Conservation (phyloP, 1,140 invertebrate genomes). For the Cotesia vestalis region DNA sequence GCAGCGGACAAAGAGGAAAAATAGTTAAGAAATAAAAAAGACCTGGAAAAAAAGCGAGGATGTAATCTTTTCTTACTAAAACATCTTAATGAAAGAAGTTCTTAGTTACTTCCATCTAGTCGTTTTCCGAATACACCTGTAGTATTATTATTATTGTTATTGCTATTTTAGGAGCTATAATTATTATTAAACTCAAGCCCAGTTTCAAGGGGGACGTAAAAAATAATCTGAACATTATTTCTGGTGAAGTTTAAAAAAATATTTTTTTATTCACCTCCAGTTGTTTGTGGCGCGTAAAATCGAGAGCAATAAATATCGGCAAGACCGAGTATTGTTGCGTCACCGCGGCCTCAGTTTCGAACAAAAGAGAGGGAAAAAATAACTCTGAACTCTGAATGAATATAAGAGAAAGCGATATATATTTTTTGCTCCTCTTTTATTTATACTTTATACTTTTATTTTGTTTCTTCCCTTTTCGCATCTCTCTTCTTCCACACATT, state of each 20-base stretch:
- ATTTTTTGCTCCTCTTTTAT: neutral
- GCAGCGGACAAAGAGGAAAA: no score
- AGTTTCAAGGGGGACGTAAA: neutral
- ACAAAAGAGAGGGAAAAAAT: constrained; percentile 13
- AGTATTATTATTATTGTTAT: neutral
- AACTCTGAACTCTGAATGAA: neutral
- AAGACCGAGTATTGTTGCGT: constrained; percentile 5
- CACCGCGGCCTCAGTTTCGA: neutral
- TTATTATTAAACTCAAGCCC: neutral
- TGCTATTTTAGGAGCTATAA: no score
- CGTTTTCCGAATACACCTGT: neutral
- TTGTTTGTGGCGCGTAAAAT: constrained; percentile 12
- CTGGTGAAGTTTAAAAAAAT: no score
- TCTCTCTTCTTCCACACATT: no score
- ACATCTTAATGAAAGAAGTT: constrained; percentile 12
- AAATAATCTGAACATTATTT: neutral
- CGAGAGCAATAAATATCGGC: constrained; percentile 10
- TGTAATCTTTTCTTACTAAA: neutral
- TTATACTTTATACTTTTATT: neutral
- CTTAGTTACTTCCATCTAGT: constrained; percentile 8
- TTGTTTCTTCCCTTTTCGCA: neutral
- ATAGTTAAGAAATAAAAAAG: no score
- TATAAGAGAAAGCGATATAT: constrained; percentile 11
- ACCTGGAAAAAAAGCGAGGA: neutral
- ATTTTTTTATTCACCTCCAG: constrained; percentile 5